Evolutionary conservation across 2,113 vertebrate genomes (phyloP).

Genomic region (Cebidichthys violaceus): DNA sequence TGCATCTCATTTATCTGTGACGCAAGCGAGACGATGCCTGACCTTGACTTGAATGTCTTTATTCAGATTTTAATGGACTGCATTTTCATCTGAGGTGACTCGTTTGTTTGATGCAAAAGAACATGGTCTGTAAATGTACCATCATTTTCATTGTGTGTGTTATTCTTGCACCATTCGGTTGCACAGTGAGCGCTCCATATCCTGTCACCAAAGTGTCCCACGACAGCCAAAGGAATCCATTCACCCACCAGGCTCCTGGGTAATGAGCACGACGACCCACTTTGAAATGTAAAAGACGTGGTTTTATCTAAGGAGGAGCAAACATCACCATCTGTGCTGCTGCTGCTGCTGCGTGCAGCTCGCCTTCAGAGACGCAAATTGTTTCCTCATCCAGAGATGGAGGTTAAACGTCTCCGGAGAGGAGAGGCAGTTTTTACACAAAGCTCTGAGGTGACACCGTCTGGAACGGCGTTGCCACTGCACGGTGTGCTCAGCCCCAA

Average conservation of each 20-base stretch:
- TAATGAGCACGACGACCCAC: too few relatives aligned
- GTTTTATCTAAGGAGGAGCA: background rate
- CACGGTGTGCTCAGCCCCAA: constrained; percentile 23
- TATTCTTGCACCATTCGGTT: background rate
- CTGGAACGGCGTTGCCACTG: constrained; percentile 54
- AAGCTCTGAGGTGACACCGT: constrained; percentile 66
- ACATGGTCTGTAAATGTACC: background rate
- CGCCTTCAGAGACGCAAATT: constrained; percentile 25
- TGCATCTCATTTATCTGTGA: constrained; percentile 37
- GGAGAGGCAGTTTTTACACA: constrained; percentile 21
- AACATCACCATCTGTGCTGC: constrained; percentile 23
- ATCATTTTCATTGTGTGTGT: background rate
- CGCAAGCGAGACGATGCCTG: background rate
- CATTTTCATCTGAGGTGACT: background rate
- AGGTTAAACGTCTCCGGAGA: constrained; percentile 36
- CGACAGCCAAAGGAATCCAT: background rate
- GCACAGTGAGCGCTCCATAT: background rate
- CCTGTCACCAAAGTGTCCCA: background rate
- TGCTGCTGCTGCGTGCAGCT: background rate
- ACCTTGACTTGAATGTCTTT: constrained; percentile 24
- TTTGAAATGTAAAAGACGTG: background rate
- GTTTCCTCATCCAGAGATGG: constrained; percentile 30
- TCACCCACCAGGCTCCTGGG: background rate
- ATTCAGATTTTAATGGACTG: constrained; percentile 11
- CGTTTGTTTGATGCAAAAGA: background rate